Conservation (phyloP, 2,113 vertebrate species). For the Brachirus orientalis region DNA sequence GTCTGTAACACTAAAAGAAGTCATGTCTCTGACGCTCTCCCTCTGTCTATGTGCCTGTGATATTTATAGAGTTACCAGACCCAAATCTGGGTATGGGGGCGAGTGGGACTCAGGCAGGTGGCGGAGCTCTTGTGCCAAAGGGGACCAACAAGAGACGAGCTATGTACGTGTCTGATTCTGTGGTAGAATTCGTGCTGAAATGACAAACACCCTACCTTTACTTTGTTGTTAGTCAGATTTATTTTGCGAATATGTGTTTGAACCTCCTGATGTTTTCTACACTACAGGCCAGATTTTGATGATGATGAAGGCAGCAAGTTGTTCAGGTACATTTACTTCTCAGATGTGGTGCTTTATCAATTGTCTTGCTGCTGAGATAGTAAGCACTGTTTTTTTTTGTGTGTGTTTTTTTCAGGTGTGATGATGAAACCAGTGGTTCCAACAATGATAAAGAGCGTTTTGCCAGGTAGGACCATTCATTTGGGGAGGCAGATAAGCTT, state of each 20-base stretch:
- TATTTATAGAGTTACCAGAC: conserved; percentile 88
- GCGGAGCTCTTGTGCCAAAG: conserved; percentile 83
- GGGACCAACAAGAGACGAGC: conserved; percentile 87
- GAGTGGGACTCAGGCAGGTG: conserved; percentile 80
- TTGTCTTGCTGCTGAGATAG: conserved; percentile 7
- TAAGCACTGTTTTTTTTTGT: conserved; percentile 3
- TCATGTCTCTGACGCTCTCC: conserved; percentile 30
- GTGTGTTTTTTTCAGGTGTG: conserved; percentile 85
- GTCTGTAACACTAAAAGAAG: conserved; percentile 13
- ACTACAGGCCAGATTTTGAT: conserved; percentile 76
- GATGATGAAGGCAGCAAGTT: conserved; percentile 88
- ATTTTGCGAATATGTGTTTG: background rate
- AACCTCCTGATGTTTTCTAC: conserved; percentile 12
- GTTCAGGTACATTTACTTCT: conserved; percentile 87
- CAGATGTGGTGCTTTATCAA: background rate
- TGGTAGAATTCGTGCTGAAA: background rate
- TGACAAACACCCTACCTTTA: background rate
- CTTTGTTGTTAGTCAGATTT: conserved; percentile 11
- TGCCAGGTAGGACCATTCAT: conserved; percentile 87
- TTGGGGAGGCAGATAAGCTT: background rate
- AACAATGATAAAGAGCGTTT: conserved; percentile 94
- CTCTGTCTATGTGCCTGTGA: conserved; percentile 43
- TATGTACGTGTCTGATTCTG: conserved; percentile 80
- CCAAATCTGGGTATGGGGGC: conserved; percentile 83
- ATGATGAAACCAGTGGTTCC: conserved; percentile 88